Conservation (phyloP, 2,888 invertebrate species). For the Nomada fabriciana region DNA sequence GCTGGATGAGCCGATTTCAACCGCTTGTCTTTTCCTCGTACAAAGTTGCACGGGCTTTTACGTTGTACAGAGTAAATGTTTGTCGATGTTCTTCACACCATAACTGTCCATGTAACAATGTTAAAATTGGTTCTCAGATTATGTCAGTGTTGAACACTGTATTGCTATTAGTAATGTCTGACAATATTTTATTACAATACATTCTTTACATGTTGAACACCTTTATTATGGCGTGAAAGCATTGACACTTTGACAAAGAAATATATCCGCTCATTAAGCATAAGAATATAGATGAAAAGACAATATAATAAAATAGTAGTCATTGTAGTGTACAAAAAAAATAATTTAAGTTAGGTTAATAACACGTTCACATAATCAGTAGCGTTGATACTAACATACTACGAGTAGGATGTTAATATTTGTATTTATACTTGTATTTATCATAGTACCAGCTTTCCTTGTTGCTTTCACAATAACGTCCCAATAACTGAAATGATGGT, state of each 20-base stretch:
- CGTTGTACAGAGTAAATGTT: slow-evolving; percentile 28
- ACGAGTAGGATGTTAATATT: slow-evolving; percentile 29
- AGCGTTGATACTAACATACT: slow-evolving; percentile 51
- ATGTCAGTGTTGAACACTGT: neutral
- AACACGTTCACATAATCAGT: slow-evolving; percentile 34
- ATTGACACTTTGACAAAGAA: slow-evolving; percentile 15
- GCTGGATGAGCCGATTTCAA: slow-evolving; percentile 63
- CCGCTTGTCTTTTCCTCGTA: slow-evolving; percentile 54
- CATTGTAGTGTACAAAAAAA: slow-evolving; percentile 24
- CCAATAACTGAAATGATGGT: slow-evolving; percentile 28
- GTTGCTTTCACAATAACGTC: slow-evolving; percentile 47
- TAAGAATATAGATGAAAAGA: slow-evolving; percentile 24
- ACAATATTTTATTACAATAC: neutral
- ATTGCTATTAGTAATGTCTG: neutral
- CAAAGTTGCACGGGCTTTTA: slow-evolving; percentile 54
- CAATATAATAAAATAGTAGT: slow-evolving; percentile 35
- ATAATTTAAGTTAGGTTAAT: slow-evolving; percentile 27
- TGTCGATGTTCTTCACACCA: neutral
- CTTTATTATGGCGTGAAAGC: neutral
- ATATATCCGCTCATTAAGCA: slow-evolving; percentile 30
- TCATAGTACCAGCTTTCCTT: slow-evolving; percentile 35
- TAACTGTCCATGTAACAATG: neutral
- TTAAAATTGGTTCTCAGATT: too few species aligned
- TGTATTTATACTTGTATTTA: slow-evolving; percentile 25
- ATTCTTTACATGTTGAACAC: neutral